Conservation (phyloP, 2,797 vertebrate species). For the Erpetoichthys calabaricus region DNA sequence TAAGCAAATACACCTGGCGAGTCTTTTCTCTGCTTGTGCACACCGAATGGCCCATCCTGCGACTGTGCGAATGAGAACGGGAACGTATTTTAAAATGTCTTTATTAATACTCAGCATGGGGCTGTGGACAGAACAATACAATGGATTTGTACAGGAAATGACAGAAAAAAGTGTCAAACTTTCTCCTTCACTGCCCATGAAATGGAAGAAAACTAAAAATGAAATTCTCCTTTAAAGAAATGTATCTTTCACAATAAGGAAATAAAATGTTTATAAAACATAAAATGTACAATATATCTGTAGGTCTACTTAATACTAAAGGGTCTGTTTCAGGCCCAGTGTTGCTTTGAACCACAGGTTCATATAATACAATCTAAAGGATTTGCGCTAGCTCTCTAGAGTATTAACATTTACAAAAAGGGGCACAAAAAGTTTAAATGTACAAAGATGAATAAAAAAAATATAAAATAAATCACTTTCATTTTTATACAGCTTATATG, state of each 20-base stretch:
- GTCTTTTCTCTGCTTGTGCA: too few relatives aligned
- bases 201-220: slow-evolving; percentile 42
- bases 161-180: slow-evolving; percentile 61
- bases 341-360: slow-evolving; percentile 45
- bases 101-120: slow-evolving; percentile 77
- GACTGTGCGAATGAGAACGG: slow-evolving; percentile 20
- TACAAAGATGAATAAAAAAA: slow-evolving; percentile 85
- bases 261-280: slow-evolving; percentile 45
- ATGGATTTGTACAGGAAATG: slow-evolving; percentile 69
- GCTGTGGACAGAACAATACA: slow-evolving; percentile 67
- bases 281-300: slow-evolving; percentile 41
- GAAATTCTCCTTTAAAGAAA: slow-evolving; percentile 36
- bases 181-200: slow-evolving; percentile 62
- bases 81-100: slow-evolving; percentile 77
- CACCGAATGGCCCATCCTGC: too few relatives aligned
- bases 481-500: slow-evolving; percentile 78
- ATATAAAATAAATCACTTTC: slow-evolving; percentile 84
- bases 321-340: slow-evolving; percentile 39
- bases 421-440: slow-evolving; percentile 49
- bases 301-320: slow-evolving; percentile 53
- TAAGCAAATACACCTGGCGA: too few relatives aligned
- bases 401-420: slow-evolving; percentile 62
- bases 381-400: slow-evolving; percentile 61
- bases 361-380: slow-evolving; percentile 56
- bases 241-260: slow-evolving; percentile 58